phyloP scores from a whole-genome alignment of 2,888 invertebrate species.

The Volucella bombylans region DNA sequence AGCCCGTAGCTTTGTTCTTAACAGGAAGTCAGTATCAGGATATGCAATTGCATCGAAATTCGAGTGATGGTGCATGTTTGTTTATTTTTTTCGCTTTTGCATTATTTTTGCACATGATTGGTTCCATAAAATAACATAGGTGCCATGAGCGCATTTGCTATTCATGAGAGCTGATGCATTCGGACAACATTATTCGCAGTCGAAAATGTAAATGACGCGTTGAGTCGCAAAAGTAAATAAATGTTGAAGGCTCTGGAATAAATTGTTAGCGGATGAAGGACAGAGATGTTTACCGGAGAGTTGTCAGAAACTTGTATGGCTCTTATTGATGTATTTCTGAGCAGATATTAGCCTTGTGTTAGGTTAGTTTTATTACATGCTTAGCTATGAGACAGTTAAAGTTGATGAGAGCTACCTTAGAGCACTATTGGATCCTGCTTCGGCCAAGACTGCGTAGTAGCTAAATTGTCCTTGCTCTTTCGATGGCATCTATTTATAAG shows the following conservation, averaged over 20 bases:
- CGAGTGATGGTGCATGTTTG: background rate
- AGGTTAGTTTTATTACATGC: no score
- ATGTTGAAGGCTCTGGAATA: background rate
- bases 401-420: no score
- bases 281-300: no score
- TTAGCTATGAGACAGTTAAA: no score
- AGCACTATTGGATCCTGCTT: no score
- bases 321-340: no score
- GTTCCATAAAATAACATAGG: constrained; percentile 13
- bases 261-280: no score
- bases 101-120: constrained; percentile 30
- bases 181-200: constrained; percentile 48
- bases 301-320: no score
- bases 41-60: constrained; percentile 4
- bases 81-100: constrained; percentile 22
- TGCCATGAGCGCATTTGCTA: constrained; percentile 32
- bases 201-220: constrained; percentile 37
- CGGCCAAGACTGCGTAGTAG: no score
- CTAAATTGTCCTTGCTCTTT: no score
- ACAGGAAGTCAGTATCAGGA: constrained; percentile 39
- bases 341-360: no score
- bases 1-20: constrained; percentile 61
- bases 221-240: constrained; percentile 29
- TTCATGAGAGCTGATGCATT: constrained; percentile 48
- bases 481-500: no score